phyloP scores from a whole-genome alignment of 2,888 invertebrate species.

The Lottia gigantea region DNA sequence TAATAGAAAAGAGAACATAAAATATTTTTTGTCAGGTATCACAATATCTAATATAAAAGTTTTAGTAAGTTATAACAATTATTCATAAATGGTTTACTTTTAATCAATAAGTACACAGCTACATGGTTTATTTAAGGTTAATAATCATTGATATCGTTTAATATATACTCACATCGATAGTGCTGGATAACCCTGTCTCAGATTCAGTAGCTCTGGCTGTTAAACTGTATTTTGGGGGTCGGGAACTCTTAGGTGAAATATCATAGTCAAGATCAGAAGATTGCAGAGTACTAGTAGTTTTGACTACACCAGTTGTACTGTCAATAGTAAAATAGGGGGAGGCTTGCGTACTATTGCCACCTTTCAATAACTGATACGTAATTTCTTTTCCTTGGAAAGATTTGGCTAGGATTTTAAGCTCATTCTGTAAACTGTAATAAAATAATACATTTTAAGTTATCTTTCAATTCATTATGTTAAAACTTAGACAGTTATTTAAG shows the following conservation, averaged over 20 bases:
- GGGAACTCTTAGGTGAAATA: constrained; percentile 60
- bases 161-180: constrained; percentile 85
- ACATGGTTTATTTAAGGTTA: too few relatives aligned
- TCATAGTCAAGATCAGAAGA: not conserved
- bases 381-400: constrained; percentile 97
- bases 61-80: too few relatives aligned
- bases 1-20: too few relatives aligned
- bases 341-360: constrained; percentile 84
- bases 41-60: too few relatives aligned
- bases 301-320: constrained; percentile 77
- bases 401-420: constrained; percentile 96
- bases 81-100: too few relatives aligned
- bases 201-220: constrained; percentile 94
- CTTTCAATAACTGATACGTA: constrained; percentile 91
- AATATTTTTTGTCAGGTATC: too few relatives aligned
- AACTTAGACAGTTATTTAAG: too few relatives aligned
- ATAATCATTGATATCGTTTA: constrained; percentile 71
- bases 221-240: constrained; percentile 80
- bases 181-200: constrained; percentile 94
- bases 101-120: too few relatives aligned
- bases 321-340: constrained; percentile 54
- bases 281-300: constrained; percentile 71
- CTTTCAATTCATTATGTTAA: too few relatives aligned
- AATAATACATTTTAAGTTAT: not conserved
- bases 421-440: constrained; percentile 73